A percentile compares a stretch with the other conserved stretches of the same genome.
Evolutionary conservation across 2,888 invertebrate species (phyloP).

Genomic region (Heliconius cydno): DNA sequence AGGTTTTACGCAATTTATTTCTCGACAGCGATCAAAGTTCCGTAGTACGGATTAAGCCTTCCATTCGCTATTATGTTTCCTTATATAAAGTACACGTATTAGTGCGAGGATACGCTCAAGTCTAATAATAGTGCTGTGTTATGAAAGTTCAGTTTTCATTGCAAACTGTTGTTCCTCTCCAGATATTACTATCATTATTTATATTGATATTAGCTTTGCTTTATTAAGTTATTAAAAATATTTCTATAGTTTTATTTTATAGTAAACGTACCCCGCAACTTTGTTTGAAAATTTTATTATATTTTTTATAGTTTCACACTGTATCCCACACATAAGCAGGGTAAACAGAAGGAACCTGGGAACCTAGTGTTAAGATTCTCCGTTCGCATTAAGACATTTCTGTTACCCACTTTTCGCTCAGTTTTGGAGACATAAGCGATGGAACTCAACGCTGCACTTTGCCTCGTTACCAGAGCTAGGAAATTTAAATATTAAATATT

Average conservation of each 20-base stretch:
- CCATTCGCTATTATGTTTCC: conserved; percentile 24
- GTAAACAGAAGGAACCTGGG: too few species aligned
- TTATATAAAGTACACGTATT: conserved; percentile 23
- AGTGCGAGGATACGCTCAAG: conserved; percentile 2
- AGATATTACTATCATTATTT: conserved; percentile 9
- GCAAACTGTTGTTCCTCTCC: conserved; percentile 4
- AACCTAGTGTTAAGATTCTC: too few species aligned
- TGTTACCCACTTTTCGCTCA: too few species aligned
- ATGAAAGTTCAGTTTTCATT: conserved; percentile 18
- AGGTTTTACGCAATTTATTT: conserved; percentile 36
- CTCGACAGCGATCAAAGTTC: conserved; percentile 26
- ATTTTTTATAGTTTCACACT: too few species aligned
- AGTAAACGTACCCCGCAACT: neutral
- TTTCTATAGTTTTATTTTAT: neutral
- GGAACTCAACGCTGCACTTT: too few species aligned
- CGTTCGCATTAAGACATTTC: too few species aligned
- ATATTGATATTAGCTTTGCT: neutral
- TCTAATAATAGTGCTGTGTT: conserved; percentile 25
- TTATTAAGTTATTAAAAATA: conserved; percentile 23
- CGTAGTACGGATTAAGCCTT: conserved; percentile 24
- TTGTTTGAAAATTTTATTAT: neutral
- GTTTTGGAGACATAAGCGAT: too few species aligned
- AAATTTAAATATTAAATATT: too few species aligned
- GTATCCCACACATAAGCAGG: too few species aligned
- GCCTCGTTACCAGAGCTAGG: too few species aligned